phyloP scores from a whole-genome alignment of 2,888 invertebrate species.

The Scaptodrosophila latifasciaeformis region DNA sequence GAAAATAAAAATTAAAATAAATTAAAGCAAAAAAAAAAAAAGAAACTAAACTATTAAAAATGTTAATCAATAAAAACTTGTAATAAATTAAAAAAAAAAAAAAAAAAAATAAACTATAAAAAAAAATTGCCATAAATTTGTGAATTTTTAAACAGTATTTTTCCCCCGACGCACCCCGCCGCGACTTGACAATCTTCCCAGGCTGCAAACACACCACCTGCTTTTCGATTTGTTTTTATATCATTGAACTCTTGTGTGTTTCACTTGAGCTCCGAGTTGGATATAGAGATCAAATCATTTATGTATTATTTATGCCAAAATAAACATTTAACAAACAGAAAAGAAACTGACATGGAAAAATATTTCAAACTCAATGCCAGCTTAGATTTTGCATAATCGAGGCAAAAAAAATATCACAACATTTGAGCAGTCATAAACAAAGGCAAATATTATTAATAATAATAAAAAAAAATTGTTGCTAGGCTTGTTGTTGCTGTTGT shows the following conservation, averaged over 20 bases:
- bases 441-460: slow-evolving; percentile 42
- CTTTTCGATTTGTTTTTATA: no score
- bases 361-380: slow-evolving; percentile 46
- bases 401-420: no score
- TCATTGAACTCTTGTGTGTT: no score
- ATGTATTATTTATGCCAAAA: slow-evolving; percentile 46
- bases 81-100: no score
- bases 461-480: slow-evolving; percentile 16
- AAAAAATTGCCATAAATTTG: not conserved
- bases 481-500: no score
- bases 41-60: slow-evolving; percentile 30
- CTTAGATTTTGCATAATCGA: not conserved
- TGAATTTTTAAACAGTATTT: no score
- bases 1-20: not conserved
- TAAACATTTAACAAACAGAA: slow-evolving; percentile 17
- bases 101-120: no score
- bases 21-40: slow-evolving; percentile 7
- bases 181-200: no score
- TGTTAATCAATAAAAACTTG: no score
- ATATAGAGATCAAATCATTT: slow-evolving; percentile 13
- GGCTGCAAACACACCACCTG: no score
- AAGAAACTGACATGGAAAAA: slow-evolving; percentile 31
- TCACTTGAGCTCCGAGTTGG: slow-evolving; percentile 2
- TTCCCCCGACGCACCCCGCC: no score
- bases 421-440: slow-evolving; percentile 34